These are phyloP conservation scores for Muricea muricata DNA, from an alignment of 92 coral and sea anemone genomes.

Conservation along the genomic window DNA sequence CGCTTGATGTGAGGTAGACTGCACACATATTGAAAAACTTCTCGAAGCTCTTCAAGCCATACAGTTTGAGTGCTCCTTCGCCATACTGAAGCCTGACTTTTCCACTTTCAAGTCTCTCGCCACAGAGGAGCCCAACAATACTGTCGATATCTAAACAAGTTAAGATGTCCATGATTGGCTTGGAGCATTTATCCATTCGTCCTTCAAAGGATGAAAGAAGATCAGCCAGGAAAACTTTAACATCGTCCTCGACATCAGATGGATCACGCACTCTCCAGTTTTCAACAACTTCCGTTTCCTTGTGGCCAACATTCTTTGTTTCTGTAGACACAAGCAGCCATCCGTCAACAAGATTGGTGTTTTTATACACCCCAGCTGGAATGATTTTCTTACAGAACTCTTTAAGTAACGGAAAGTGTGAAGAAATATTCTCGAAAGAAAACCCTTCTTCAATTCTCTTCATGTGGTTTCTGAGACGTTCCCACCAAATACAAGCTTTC, in stretches of 20 bases:
- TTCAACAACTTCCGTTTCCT: background rate
- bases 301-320: background rate
- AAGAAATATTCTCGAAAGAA: background rate
- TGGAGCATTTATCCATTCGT: constrained; percentile 12
- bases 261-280: background rate
- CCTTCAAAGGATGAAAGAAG: background rate
- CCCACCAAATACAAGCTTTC: background rate
- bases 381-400: background rate
- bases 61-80: constrained; percentile 5
- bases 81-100: background rate
- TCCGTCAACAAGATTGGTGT: constrained; percentile 9
- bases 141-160: constrained; percentile 21
- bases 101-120: constrained; percentile 3
- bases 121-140: background rate
- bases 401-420: constrained; percentile 5
- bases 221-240: background rate
- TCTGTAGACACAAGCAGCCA: constrained; percentile 15
- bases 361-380: constrained; percentile 18
- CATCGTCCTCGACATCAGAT: constrained; percentile 10
- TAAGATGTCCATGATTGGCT: constrained; percentile 5
- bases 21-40: constrained; percentile 25
- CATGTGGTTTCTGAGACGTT: constrained; percentile 1
- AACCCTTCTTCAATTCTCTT: background rate
- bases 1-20: too few species aligned
- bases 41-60: background rate